Evolutionary conservation across 2,797 vertebrate species (phyloP).

Genomic region (Phrynocephalus forsythii): DNA sequence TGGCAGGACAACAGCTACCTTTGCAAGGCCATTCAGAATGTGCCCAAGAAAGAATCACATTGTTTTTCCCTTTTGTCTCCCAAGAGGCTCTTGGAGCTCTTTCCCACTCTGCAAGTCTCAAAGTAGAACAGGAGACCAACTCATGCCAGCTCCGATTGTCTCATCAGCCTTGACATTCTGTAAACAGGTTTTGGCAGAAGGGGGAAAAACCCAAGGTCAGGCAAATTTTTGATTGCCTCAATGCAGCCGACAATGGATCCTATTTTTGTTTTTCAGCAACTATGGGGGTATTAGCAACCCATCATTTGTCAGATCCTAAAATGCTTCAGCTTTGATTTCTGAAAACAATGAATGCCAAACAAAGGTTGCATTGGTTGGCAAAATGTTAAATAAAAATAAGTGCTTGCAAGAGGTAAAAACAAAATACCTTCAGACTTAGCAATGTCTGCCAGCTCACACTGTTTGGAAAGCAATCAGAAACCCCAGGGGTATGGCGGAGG

Average conservation of each 20-base stretch:
- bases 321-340: not conserved
- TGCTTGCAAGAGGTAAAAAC: not conserved
- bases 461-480: not conserved
- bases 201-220: not conserved
- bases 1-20: not conserved
- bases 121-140: not conserved
- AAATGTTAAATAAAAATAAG: slow-evolving; percentile 7
- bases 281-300: not conserved
- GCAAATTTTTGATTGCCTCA: not conserved
- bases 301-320: not conserved
- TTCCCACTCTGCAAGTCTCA: not conserved
- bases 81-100: not conserved
- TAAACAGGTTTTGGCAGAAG: not conserved
- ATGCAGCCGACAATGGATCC: not conserved
- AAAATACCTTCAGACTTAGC: not conserved
- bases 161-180: too few species aligned
- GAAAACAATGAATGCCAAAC: not conserved
- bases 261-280: not conserved
- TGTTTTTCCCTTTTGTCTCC: not conserved
- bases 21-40: not conserved
- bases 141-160: not conserved
- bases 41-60: not conserved
- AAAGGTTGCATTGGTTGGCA: slow-evolving; percentile 10
- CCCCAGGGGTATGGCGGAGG: too few species aligned
- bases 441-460: not conserved